Conservation (phyloP, 2,888 invertebrate genomes). For the Eupithecia pulchellata region DNA sequence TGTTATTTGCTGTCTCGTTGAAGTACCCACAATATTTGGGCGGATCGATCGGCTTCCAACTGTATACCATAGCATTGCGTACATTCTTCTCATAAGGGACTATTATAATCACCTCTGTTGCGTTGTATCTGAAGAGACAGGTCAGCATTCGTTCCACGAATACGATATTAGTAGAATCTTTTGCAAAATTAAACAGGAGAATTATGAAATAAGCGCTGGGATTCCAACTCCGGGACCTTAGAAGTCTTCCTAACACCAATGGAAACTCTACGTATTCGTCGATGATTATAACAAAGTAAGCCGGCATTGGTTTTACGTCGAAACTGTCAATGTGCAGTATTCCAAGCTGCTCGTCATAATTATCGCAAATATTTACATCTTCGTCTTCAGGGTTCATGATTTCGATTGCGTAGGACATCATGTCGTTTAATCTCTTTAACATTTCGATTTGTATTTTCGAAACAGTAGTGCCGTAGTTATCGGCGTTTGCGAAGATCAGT, state of each 20-base stretch:
- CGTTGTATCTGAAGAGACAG: constrained; percentile 68
- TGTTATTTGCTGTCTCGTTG: constrained; percentile 65
- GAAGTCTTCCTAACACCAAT: constrained; percentile 57
- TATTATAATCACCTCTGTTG: constrained; percentile 62
- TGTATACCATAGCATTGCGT: constrained; percentile 63
- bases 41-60: constrained; percentile 74
- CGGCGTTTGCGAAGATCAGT: constrained; percentile 60
- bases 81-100: constrained; percentile 59
- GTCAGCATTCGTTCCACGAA: constrained; percentile 63
- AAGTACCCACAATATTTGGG: constrained; percentile 71
- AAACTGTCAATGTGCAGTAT: constrained; percentile 57
- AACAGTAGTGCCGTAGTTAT: constrained; percentile 57
- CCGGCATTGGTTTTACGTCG: constrained; percentile 55
- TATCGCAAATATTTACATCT: constrained; percentile 54
- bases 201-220: constrained; percentile 70
- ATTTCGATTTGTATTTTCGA: constrained; percentile 57
- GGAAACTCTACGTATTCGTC: constrained; percentile 63
- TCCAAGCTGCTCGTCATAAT: constrained; percentile 45
- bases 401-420: constrained; percentile 56
- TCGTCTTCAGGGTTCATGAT: constrained; percentile 54
- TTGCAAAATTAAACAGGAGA: constrained; percentile 58
- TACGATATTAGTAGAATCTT: constrained; percentile 46
- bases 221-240: constrained; percentile 70
- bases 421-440: constrained; percentile 56
- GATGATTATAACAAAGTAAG: constrained; percentile 68